phyloP scores from a whole-genome alignment of 2,888 invertebrate genomes.

The Proisotoma minuta region DNA sequence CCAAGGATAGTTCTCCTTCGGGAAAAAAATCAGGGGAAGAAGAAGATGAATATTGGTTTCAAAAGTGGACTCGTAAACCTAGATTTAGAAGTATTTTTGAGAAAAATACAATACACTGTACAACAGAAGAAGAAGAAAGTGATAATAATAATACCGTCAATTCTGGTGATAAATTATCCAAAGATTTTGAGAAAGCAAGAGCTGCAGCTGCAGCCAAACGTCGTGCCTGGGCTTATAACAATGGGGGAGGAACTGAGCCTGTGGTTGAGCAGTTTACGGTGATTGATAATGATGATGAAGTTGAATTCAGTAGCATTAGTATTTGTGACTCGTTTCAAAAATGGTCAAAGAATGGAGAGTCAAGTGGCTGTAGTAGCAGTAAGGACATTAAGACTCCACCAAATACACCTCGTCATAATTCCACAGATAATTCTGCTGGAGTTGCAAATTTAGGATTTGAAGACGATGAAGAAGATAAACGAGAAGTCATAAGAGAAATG shows the following conservation, averaged over 20 bases:
- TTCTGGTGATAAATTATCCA: conserved; percentile 11
- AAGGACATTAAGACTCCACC: background rate
- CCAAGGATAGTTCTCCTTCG: background rate
- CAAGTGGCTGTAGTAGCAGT: background rate
- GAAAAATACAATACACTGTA: conserved; percentile 50
- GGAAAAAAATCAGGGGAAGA: conserved; percentile 26
- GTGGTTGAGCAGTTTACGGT: conserved; percentile 21
- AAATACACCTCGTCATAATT: conserved; percentile 11
- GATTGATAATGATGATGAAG: conserved; percentile 27
- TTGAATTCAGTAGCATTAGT: conserved; percentile 30
- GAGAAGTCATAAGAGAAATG: background rate
- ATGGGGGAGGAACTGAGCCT: conserved; percentile 16
- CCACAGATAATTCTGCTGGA: background rate
- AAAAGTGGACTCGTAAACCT: conserved; percentile 53
- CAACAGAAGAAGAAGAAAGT: conserved; percentile 5
- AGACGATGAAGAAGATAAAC: conserved; percentile 23
- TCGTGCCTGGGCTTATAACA: conserved; percentile 32
- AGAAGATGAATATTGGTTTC: conserved; percentile 56
- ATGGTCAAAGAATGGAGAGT: conserved; percentile 19
- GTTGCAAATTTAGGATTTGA: conserved; percentile 32
- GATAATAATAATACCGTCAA: conserved; percentile 21
- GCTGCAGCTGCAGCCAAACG: conserved; percentile 31
- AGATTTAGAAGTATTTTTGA: conserved; percentile 48
- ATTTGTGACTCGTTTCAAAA: conserved; percentile 20
- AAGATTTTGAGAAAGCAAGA: conserved; percentile 22